phyloP scores from a whole-genome alignment of 64 coral and sea anemone genomes.

The Hydrozoanthus tunicans region DNA sequence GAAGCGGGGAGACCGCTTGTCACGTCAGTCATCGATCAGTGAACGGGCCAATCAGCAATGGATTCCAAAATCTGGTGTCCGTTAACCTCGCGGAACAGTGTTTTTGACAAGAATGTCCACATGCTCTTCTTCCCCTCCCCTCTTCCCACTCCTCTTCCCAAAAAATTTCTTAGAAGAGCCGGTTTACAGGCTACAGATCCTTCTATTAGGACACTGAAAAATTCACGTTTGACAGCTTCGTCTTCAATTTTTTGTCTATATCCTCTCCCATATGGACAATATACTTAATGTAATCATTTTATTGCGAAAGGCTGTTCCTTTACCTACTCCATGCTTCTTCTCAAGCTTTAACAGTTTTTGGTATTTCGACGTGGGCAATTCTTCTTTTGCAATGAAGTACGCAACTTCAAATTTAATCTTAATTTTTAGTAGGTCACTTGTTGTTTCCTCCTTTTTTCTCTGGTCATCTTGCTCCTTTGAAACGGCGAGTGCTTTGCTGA shows the following conservation, averaged over 20 bases:
- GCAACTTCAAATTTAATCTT: conserved; percentile 80
- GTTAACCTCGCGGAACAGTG: too few relatives aligned
- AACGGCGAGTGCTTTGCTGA: too few relatives aligned
- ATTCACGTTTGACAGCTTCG: conserved; percentile 64
- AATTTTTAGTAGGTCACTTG: conserved; percentile 58
- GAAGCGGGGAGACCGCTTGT: too few relatives aligned
- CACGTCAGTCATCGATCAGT: too few relatives aligned
- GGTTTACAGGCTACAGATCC: conserved; percentile 42
- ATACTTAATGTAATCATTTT: conserved; percentile 61
- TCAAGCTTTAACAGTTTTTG: conserved; percentile 64
- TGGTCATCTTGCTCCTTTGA: too few relatives aligned
- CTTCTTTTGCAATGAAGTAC: conserved; percentile 84
- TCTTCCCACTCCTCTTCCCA: too few relatives aligned
- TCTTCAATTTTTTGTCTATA: conserved; percentile 51
- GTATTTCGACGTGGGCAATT: conserved; percentile 72
- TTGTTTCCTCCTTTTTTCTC: not conserved
- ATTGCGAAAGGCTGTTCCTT: conserved; percentile 68
- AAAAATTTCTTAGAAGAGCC: too few relatives aligned
- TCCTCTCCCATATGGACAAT: conserved; percentile 68
- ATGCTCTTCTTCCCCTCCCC: too few relatives aligned
- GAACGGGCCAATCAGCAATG: too few relatives aligned
- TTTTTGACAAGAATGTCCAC: too few relatives aligned
- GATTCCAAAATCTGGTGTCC: too few relatives aligned
- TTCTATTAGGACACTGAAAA: conserved; percentile 81
- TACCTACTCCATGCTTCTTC: conserved; percentile 78